A percentile compares a stretch with the other conserved stretches of the same genome.
These are phyloP conservation scores for Tenrec ecaudatus DNA, from an alignment of 2,113 vertebrate genomes.

Conservation along the genomic window DNA sequence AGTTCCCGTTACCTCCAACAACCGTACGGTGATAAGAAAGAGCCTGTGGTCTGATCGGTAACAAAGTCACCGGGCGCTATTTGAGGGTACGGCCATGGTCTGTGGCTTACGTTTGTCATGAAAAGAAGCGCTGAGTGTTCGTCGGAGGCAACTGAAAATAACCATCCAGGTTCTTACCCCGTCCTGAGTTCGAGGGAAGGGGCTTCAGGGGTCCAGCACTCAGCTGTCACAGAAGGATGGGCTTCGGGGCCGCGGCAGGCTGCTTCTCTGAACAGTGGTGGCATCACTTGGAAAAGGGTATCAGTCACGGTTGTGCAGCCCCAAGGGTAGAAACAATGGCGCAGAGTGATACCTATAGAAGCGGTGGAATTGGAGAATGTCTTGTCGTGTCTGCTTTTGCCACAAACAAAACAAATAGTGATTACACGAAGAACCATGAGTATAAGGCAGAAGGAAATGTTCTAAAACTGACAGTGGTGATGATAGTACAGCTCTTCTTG, in stretches of 20 bases:
- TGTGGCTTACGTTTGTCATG: not conserved
- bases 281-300: too few relatives aligned
- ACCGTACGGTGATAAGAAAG: not conserved
- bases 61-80: not conserved
- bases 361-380: too few relatives aligned
- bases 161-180: not conserved
- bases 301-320: too few relatives aligned
- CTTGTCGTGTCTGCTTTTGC: too few relatives aligned
- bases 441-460: too few relatives aligned
- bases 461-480: too few relatives aligned
- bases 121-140: not conserved
- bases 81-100: not conserved
- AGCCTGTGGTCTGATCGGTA: not conserved
- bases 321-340: too few relatives aligned
- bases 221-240: not conserved
- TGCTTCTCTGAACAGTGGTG: not conserved
- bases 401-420: too few relatives aligned
- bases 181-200: not conserved
- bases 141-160: not conserved
- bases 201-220: not conserved
- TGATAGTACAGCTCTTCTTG: too few relatives aligned
- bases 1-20: not conserved
- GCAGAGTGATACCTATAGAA: too few relatives aligned
- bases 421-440: too few relatives aligned
- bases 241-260: not conserved